These are phyloP conservation scores for Python bivittatus DNA, from an alignment of 2,113 vertebrate species.

Conservation along the genomic window DNA sequence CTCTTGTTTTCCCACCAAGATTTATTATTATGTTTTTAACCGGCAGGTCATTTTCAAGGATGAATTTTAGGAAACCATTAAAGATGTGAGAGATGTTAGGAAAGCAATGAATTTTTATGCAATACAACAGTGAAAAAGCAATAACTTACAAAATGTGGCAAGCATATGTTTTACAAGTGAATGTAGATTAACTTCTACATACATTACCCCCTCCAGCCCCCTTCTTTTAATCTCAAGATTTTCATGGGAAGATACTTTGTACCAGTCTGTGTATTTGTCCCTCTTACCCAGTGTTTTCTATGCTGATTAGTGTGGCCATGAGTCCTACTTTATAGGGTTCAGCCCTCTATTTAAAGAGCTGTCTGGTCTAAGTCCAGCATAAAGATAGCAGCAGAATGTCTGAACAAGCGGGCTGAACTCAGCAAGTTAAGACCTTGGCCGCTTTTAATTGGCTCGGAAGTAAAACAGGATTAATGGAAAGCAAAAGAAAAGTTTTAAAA, in stretches of 20 bases:
- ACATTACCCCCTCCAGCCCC: not conserved
- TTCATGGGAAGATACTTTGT: not conserved
- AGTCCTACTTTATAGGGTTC: not conserved
- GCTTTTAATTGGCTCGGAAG: not conserved
- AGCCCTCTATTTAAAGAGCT: not conserved
- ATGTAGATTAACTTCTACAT: constrained; percentile 43
- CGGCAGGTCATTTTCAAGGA: constrained; percentile 64
- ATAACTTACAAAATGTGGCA: constrained; percentile 45
- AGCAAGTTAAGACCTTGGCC: not conserved
- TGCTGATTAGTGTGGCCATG: not conserved
- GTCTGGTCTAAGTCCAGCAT: not conserved
- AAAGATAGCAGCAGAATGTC: not conserved
- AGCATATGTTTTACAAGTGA: constrained; percentile 49
- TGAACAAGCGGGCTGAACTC: not conserved
- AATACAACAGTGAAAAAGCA: constrained; percentile 51
- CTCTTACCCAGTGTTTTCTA: not conserved
- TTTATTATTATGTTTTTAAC: constrained; percentile 55
- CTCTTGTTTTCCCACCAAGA: constrained; percentile 15
- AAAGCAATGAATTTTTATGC: constrained; percentile 9
- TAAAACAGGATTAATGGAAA: not conserved
- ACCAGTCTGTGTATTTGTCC: not conserved
- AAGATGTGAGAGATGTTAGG: constrained; percentile 28
- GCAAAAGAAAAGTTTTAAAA: not conserved
- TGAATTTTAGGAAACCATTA: constrained; percentile 51
- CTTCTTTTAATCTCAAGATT: not conserved